Conservation (phyloP, 1,140 invertebrate species). For the Tetramorium simillimum region DNA sequence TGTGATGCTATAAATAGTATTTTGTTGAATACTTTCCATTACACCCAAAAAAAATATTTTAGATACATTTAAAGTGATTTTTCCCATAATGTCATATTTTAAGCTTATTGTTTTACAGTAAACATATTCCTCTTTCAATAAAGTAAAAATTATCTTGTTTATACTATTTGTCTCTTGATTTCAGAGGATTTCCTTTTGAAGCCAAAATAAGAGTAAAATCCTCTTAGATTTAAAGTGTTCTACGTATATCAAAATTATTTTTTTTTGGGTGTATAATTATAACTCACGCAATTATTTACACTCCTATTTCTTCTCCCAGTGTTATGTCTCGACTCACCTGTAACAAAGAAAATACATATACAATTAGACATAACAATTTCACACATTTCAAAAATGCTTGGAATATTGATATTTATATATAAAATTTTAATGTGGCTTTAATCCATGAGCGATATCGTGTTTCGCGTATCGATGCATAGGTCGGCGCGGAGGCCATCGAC, state of each 20-base stretch:
- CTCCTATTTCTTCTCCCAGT: neutral
- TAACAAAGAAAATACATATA: slow-evolving; percentile 24
- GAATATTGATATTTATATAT: neutral
- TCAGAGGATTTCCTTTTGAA: too few species aligned
- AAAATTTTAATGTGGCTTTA: neutral
- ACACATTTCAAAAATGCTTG: too few species aligned
- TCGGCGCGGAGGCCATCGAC: slow-evolving; percentile 25
- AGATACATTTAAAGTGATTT: too few species aligned
- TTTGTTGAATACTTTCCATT: neutral
- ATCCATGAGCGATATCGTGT: neutral
- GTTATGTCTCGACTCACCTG: slow-evolving; percentile 12
- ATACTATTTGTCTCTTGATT: too few species aligned
- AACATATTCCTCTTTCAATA: too few species aligned
- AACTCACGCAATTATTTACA: slow-evolving; percentile 3
- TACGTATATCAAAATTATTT: too few species aligned
- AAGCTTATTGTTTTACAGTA: too few species aligned
- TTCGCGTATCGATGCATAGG: neutral
- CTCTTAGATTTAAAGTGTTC: too few species aligned
- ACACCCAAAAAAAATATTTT: too few species aligned
- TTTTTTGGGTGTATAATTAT: neutral
- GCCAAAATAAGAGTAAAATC: too few species aligned
- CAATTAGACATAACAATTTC: neutral
- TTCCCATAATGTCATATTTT: too few species aligned
- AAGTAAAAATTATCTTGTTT: too few species aligned
- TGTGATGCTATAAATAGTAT: neutral